These are phyloP conservation scores for Sylvia atricapilla DNA, from an alignment of 2,113 vertebrate genomes.

Conservation along the genomic window DNA sequence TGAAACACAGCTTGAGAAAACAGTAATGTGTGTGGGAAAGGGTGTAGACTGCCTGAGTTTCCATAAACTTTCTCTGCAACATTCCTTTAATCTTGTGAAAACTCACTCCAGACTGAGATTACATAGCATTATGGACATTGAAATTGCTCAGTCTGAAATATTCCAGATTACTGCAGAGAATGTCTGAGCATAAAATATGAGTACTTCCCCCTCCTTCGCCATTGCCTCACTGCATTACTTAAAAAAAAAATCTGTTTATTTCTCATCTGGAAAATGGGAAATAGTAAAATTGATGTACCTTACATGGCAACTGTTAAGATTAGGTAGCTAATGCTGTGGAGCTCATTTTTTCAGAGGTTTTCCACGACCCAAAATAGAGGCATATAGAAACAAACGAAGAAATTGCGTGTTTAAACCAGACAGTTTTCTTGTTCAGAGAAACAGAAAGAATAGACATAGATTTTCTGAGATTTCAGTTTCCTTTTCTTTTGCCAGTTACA, in stretches of 20 bases:
- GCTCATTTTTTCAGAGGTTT: neutral
- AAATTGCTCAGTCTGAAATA: neutral
- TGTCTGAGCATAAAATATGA: neutral
- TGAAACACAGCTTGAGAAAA: neutral
- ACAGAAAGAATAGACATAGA: neutral
- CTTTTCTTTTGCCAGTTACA: neutral
- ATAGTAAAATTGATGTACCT: neutral
- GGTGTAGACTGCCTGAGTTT: neutral
- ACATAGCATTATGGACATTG: neutral
- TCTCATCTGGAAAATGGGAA: neutral
- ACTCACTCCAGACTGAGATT: neutral
- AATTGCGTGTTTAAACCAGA: neutral
- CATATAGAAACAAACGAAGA: neutral
- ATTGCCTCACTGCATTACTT: neutral
- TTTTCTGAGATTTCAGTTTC: neutral
- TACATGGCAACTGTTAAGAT: neutral
- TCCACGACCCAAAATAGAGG: neutral
- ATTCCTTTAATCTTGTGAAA: neutral
- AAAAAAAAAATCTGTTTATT: neutral
- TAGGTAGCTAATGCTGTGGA: neutral
- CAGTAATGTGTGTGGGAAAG: neutral
- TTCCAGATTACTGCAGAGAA: neutral
- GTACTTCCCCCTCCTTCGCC: neutral
- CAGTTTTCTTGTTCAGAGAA: neutral
- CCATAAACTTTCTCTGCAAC: neutral